phyloP scores from a whole-genome alignment of 2,888 invertebrate species.

The Pristionchus mayeri region DNA sequence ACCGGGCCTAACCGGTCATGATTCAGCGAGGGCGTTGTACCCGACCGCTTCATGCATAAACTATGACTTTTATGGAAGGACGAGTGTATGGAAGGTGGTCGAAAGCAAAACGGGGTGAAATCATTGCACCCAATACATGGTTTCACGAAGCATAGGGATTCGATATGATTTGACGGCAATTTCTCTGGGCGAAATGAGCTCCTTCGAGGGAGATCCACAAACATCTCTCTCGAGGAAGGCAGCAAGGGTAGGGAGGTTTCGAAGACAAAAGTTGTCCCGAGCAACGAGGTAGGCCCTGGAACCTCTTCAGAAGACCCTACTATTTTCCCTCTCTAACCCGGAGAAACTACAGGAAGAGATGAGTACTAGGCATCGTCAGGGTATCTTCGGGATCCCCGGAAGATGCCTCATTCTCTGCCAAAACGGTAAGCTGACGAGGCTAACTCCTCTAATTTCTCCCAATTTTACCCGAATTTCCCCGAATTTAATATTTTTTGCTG shows the following conservation, averaged over 20 bases:
- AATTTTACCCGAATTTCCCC: not conserved
- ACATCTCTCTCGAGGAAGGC: no score
- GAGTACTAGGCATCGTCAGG: not conserved
- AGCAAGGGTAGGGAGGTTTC: no score
- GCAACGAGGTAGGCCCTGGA: not conserved
- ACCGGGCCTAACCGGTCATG: no score
- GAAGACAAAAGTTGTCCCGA: not conserved
- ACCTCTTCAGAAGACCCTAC: not conserved
- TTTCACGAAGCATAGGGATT: no score
- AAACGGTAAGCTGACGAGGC: not conserved
- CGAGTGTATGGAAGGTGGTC: no score
- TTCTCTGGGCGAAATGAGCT: no score
- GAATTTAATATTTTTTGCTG: no score
- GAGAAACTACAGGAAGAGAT: not conserved
- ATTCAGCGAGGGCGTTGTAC: no score
- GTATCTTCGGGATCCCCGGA: not conserved
- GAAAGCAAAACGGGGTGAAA: not conserved
- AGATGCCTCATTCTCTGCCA: not conserved
- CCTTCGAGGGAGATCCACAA: slow-evolving; percentile 12
- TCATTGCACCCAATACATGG: not conserved
- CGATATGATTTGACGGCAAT: no score
- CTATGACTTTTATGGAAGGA: no score
- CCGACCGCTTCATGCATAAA: no score
- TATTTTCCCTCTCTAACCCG: not conserved
- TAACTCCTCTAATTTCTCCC: not conserved